Base-by-base conservation (phyloP, 92 coral and sea anemone species). In the Porites rus region DNA sequence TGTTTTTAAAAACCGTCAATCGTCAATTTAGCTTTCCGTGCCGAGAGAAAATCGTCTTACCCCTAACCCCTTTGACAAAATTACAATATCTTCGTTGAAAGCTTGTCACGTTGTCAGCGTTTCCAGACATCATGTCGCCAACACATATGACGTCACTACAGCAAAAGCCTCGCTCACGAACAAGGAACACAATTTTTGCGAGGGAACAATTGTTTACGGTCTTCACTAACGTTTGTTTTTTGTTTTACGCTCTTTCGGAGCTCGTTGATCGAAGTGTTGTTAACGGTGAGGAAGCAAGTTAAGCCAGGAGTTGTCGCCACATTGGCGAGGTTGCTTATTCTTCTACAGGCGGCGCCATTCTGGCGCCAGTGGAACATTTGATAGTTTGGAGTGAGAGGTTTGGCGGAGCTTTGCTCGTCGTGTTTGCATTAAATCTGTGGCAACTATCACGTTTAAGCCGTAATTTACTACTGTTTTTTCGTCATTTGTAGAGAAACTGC, bases 121-220 rank as follows among this genome's bases (percentile, higher is more conserved):
- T 84, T 56, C 65, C 90, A 87, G 98, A 95, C 98, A 83, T 24
- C 59, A 51, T 88, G 98, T 79, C 98, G 94, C 98, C 96, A 86
- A 72, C 59, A 62, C 56, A 14, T 79, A 87, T 95, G 98, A 95
- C 98, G 98, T 95, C 98, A 95, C 77, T 38, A 66, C 58, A 64
- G 51, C 85, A 51, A 69, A 85, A 85, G 85, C 43, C 63, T 86
- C 82, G 17, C 52, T 66, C 20, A 65, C 50, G 16, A 51, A 65
- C 61, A 46, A 83, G 7, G 53, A 74, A 74, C 72, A 74, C 25
- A 38, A 74, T 73, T 83, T 61, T 73, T 51, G 66, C 10, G 46
- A 51, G 79, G 8, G 65, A 73, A 46, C 80, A 61, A 73, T 73
- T 74, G 72, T 72, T 50, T 74, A 50, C 31, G 54, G 6, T 61